phyloP scores from a whole-genome alignment of 1,140 invertebrate species.

The Ylistrum balloti region DNA sequence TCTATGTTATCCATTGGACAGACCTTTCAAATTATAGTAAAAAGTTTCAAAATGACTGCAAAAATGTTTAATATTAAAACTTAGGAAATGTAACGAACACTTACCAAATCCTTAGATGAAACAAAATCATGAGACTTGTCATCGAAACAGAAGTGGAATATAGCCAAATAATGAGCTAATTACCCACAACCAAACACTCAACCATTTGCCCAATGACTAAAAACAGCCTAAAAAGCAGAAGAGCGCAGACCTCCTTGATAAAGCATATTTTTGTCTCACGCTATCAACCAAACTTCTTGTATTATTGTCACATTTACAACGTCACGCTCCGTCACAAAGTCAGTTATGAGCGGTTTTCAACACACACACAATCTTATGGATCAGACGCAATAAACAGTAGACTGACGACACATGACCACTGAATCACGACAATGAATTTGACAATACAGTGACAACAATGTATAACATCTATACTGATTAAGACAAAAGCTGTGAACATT shows the following conservation, averaged over 20 bases:
- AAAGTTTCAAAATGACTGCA: no score
- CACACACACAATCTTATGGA: neutral
- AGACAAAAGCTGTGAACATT: slow-evolving; percentile 34
- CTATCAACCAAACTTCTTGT: neutral
- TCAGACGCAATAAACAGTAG: slow-evolving; percentile 8
- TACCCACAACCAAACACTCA: neutral
- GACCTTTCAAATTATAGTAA: no score
- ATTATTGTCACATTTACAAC: slow-evolving; percentile 18
- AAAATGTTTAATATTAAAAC: no score
- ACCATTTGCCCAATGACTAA: neutral
- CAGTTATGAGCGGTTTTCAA: neutral
- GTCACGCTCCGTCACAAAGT: neutral
- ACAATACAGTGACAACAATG: slow-evolving; percentile 2
- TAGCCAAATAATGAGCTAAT: neutral
- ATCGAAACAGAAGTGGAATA: neutral
- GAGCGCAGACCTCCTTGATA: neutral
- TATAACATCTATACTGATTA: neutral
- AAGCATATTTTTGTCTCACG: neutral
- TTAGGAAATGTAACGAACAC: neutral
- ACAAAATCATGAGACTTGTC: neutral
- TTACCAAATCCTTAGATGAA: neutral
- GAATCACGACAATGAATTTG: neutral
- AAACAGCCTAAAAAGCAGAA: neutral
- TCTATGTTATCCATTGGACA: no score
- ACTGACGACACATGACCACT: neutral